phyloP scores from a whole-genome alignment of 2,797 vertebrate genomes.

The Enteromius radiatus region DNA sequence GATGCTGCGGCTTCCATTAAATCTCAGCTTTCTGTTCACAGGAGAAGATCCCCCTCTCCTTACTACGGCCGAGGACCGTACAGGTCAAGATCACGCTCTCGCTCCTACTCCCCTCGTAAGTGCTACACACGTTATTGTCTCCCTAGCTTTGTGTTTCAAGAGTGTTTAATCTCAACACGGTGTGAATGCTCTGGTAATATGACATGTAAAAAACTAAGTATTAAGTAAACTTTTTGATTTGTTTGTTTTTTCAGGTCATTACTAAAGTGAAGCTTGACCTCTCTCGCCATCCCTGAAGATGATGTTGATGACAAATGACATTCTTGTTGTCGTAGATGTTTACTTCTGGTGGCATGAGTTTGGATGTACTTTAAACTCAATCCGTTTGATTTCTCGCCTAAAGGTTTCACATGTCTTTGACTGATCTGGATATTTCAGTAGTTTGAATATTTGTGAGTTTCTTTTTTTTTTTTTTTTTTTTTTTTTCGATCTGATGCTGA shows the following conservation, averaged over 20 bases:
- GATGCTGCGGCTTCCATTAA: not conserved
- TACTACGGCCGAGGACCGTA: conserved; percentile 92
- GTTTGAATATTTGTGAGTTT: conserved; percentile 44
- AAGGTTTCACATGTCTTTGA: conserved; percentile 33
- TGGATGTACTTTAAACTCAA: conserved; percentile 24
- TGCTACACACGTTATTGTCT: conserved; percentile 40
- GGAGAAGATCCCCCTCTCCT: conserved; percentile 92
- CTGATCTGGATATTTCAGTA: conserved; percentile 35
- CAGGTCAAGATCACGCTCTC: conserved; percentile 91
- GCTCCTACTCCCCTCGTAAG: conserved; percentile 96
- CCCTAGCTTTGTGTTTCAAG: not conserved
- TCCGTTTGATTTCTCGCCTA: conserved; percentile 26
- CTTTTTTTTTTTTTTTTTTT: conserved; percentile 37
- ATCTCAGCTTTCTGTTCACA: conserved; percentile 60
- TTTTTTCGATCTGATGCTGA: conserved; percentile 5
- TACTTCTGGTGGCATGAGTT: conserved; percentile 23
- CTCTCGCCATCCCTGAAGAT: conserved; percentile 23
- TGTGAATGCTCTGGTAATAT: not conserved
- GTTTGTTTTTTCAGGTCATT: conserved; percentile 72
- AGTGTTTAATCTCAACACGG: not conserved
- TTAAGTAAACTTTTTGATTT: conserved; percentile 3
- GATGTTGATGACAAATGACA: not conserved
- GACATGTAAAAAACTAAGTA: not conserved
- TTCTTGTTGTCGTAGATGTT: conserved; percentile 23
- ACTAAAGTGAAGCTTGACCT: conserved; percentile 64